Evolutionary conservation across 2,888 invertebrate species (phyloP), one percentile per base, ranked within the genome.

Genomic region (Metopia argyrocephala): DNA sequence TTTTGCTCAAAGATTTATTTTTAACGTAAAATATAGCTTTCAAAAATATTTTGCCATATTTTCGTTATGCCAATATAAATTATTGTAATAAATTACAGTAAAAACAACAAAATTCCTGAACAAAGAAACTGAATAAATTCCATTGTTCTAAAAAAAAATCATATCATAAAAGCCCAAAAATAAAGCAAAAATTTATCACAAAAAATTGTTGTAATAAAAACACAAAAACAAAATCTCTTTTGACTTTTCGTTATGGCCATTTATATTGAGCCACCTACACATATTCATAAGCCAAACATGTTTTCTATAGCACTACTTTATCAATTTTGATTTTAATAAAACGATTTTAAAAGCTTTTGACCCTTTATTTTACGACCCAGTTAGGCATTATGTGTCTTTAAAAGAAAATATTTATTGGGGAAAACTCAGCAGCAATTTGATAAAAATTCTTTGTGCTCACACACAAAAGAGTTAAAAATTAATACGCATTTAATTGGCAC

Each of bases 51-150:
- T n/a, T n/a, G n/a, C n/a, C n/a, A n/a, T 57, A 50, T 27, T n/a
- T 28, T 66, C 54, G 45, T 68, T 62, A 25, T 50, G 54, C 25
- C 57, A 65, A 65, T 65, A 59, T 31, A 48, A 74, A 57, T 74
- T 74, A 25, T 38, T 23, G 48, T 59, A 31, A 74, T 65, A 65
- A 74, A 65, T 74, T 57, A 12, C 12, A 5, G 48, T 27, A 64
- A 45, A 31, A 62, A 54, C 5, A 61, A 27, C 61, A 27, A 38
- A 7, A 25, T 12, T 15, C 18, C 0, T 18, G 4, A 3, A 46
- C 18, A 50, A 15, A n/a, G 27, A 45, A 27, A 12, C 18, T 25
- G n/a, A n/a, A n/a, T n/a, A n/a, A n/a, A n/a, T n/a, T n/a, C n/a
- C n/a, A n/a, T n/a, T n/a, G n/a, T n/a, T n/a, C n/a, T n/a, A n/a